phyloP scores from a whole-genome alignment of 2,797 vertebrate species.

The Psittacula derbiana region DNA sequence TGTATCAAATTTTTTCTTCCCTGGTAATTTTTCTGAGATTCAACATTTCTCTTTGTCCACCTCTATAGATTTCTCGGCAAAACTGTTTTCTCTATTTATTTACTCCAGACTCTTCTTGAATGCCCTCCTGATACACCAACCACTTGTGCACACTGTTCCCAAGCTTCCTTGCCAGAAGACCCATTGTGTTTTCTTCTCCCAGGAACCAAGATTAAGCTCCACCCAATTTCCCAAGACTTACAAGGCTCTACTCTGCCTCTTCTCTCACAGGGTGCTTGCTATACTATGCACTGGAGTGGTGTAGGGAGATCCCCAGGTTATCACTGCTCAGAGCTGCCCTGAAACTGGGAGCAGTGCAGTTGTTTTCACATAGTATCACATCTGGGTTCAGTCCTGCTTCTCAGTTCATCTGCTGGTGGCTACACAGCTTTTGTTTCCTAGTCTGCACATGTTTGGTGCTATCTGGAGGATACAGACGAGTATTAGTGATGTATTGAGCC shows the following conservation, averaged over 20 bases:
- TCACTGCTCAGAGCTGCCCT: background rate
- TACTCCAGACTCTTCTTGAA: background rate
- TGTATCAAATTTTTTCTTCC: background rate
- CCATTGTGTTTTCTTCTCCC: background rate
- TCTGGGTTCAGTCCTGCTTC: background rate
- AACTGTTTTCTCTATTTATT: background rate
- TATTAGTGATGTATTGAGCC: background rate
- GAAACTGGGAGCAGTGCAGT: background rate
- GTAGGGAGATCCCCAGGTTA: background rate
- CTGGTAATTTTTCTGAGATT: background rate
- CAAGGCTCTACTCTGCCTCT: fast-evolving
- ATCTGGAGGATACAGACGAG: background rate
- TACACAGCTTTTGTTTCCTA: background rate
- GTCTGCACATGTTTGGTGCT: background rate
- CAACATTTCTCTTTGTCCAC: background rate
- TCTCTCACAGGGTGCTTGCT: background rate
- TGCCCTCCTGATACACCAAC: background rate
- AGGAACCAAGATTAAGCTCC: background rate
- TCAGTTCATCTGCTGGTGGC: background rate
- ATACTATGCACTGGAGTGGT: background rate
- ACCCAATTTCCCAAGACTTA: background rate
- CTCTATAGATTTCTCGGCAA: background rate
- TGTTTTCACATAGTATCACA: background rate
- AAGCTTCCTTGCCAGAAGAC: background rate
- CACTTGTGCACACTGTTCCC: background rate